Evolutionary conservation across 2,113 vertebrate genomes (phyloP).

Genomic region (Calyptomena viridis): DNA sequence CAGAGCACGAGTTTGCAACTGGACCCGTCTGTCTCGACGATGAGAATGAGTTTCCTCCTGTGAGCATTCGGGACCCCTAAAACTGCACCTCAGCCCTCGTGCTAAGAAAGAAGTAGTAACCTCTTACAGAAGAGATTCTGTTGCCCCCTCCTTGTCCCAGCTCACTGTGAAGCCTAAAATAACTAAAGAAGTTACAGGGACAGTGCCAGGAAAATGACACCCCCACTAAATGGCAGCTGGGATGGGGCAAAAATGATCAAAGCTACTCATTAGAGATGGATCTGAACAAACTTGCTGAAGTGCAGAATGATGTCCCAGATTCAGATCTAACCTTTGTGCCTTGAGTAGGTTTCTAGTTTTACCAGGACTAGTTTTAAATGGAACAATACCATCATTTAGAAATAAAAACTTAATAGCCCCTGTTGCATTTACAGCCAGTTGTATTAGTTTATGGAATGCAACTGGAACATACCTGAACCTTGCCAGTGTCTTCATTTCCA

Average conservation of each 20-base stretch:
- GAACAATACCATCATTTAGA: neutral
- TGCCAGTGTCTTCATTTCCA: neutral
- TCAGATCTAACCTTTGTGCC: slow-evolving; percentile 8
- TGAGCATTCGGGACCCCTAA: slow-evolving; percentile 87
- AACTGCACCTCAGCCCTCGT: neutral
- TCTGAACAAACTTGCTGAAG: neutral
- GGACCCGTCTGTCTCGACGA: slow-evolving; percentile 91
- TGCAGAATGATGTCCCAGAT: neutral
- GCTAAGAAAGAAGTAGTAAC: slow-evolving; percentile 27
- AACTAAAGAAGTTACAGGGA: neutral
- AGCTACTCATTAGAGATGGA: neutral
- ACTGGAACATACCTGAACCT: neutral
- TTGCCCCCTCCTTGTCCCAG: slow-evolving; percentile 4
- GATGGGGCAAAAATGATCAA: neutral
- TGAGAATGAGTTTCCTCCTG: slow-evolving; percentile 91
- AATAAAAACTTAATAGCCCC: neutral
- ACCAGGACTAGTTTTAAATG: neutral
- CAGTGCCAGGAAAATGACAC: slow-evolving; percentile 12
- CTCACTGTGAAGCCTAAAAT: neutral
- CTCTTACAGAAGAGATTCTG: slow-evolving; percentile 6
- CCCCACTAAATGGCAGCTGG: neutral
- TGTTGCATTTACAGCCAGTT: neutral
- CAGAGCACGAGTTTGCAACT: slow-evolving; percentile 91
- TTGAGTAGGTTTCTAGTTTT: neutral
- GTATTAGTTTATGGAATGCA: neutral